A percentile compares a stretch with the other conserved stretches of the same genome.
Evolutionary conservation across 1,140 invertebrate genomes (phyloP).

Genomic region (Eurosta solidaginis): DNA sequence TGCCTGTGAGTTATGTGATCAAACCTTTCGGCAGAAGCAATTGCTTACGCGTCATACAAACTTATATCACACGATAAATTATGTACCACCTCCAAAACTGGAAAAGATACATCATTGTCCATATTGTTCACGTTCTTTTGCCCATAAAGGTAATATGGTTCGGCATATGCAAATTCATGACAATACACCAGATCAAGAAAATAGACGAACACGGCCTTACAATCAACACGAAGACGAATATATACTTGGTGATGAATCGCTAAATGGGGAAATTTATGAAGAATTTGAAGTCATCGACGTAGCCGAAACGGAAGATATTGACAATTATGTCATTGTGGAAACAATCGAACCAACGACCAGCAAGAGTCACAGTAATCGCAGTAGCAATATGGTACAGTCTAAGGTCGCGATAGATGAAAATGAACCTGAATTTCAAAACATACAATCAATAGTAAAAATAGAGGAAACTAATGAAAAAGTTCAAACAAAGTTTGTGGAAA

Average conservation of each 20-base stretch:
- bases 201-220: slow-evolving; percentile 52
- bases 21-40: slow-evolving; percentile 85
- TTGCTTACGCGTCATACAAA: slow-evolving; percentile 90
- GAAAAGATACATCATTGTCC: slow-evolving; percentile 91
- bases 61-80: slow-evolving; percentile 90
- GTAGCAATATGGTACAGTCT: not conserved
- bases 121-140: slow-evolving; percentile 82
- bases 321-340: not conserved
- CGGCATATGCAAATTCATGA: slow-evolving; percentile 91
- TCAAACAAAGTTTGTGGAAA: too few species aligned
- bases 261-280: slow-evolving; percentile 58
- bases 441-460: slow-evolving; percentile 28
- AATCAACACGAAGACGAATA: slow-evolving; percentile 60
- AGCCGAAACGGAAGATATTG: not conserved
- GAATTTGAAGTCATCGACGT: slow-evolving; percentile 26
- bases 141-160: slow-evolving; percentile 93
- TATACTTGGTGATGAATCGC: slow-evolving; percentile 26
- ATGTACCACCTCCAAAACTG: slow-evolving; percentile 85
- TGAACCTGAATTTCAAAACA: slow-evolving; percentile 39
- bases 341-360: not conserved
- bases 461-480: not conserved
- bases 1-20: slow-evolving; percentile 80
- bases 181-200: slow-evolving; percentile 64
- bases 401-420: not conserved
- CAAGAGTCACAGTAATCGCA: not conserved